Evolutionary conservation across 2,888 invertebrate genomes (phyloP).

Genomic region (Aspidiotus destructor): DNA sequence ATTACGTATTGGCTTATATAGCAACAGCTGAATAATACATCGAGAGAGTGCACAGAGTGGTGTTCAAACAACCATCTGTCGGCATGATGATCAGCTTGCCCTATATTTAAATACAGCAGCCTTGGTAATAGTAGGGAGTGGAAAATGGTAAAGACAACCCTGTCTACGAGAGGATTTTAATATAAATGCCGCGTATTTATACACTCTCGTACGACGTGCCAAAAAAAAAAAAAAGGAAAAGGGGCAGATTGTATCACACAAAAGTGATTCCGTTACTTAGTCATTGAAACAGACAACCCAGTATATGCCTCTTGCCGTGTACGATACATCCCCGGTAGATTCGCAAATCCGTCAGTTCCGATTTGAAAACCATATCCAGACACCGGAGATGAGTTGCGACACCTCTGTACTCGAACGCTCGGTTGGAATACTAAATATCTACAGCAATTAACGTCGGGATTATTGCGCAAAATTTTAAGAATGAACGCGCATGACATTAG

Average conservation of each 20-base stretch:
- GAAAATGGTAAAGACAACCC: constrained; percentile 18
- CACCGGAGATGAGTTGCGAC: too few species aligned
- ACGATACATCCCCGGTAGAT: not conserved
- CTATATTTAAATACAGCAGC: constrained; percentile 10
- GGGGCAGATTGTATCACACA: constrained; percentile 6
- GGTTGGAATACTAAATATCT: too few species aligned
- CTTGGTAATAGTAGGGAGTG: not conserved
- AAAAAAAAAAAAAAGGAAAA: constrained; percentile 12
- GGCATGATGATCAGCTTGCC: constrained; percentile 25
- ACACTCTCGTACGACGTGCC: constrained; percentile 6
- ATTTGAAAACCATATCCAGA: too few species aligned
- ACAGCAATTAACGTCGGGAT: too few species aligned
- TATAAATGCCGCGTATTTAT: constrained; percentile 3
- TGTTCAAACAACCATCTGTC: constrained; percentile 28
- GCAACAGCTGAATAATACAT: constrained; percentile 21
- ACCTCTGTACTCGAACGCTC: too few species aligned
- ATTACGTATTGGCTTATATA: constrained; percentile 3
- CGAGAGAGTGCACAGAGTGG: constrained; percentile 3
- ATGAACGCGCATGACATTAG: too few species aligned
- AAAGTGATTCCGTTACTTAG: constrained; percentile 28
- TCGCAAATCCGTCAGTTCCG: too few species aligned
- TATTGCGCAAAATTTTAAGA: too few species aligned
- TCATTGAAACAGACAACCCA: constrained; percentile 5
- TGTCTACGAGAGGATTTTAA: constrained; percentile 15
- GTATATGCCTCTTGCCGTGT: constrained; percentile 37